Percentiles rank a stretch among this genome's conserved stretches.
These are phyloP conservation scores for Stercorarius parasiticus DNA, from an alignment of 2,113 vertebrate genomes.

Conservation along the genomic window DNA sequence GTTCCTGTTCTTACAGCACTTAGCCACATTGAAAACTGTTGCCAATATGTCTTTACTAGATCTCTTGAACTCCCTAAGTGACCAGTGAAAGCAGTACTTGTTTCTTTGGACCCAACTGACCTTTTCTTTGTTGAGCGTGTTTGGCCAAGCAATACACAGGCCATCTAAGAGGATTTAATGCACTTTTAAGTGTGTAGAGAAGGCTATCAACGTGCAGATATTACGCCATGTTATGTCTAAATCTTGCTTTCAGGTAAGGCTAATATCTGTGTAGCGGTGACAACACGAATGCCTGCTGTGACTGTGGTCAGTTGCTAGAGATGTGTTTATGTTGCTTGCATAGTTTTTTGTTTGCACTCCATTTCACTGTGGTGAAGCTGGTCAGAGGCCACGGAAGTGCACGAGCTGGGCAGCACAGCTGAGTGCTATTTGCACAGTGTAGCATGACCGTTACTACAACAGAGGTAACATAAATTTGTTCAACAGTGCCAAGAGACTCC, in stretches of 20 bases:
- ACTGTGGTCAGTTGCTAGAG: neutral
- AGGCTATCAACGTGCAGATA: neutral
- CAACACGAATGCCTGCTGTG: accelerated
- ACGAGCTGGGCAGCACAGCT: neutral
- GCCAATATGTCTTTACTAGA: neutral
- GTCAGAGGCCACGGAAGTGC: neutral
- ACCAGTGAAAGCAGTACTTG: neutral
- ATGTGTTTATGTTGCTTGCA: neutral
- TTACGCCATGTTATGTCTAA: neutral
- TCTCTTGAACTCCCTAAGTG: neutral
- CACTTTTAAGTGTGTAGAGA: neutral
- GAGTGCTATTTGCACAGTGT: neutral
- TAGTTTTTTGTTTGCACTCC: neutral
- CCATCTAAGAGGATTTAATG: neutral
- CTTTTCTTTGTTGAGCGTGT: neutral
- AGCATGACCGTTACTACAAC: neutral
- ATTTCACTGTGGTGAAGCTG: neutral
- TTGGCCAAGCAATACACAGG: neutral
- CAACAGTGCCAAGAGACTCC: neutral
- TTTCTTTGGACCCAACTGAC: neutral
- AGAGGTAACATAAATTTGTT: neutral
- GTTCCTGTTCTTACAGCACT: neutral
- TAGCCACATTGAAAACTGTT: neutral
- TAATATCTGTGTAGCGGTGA: accelerated
- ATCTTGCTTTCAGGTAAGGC: neutral